These are phyloP conservation scores for Hyppa rectilinea DNA, from an alignment of 2,888 invertebrate species.

Conservation along the genomic window DNA sequence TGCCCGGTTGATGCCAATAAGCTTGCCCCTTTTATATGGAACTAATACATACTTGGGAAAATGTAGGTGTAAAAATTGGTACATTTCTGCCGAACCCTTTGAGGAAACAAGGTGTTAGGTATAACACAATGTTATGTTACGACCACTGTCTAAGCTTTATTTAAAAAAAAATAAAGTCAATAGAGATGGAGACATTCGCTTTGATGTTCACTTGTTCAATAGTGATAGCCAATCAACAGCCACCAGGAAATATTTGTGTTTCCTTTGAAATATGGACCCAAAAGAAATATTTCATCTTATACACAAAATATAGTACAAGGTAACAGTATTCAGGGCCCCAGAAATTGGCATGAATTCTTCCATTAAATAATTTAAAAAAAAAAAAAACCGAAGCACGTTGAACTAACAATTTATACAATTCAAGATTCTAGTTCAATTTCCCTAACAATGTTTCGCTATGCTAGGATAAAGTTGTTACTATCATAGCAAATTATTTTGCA, in stretches of 20 bases:
- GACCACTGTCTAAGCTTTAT: neutral
- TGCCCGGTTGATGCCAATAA: too few relatives aligned
- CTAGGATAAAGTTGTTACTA: neutral
- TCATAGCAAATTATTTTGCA: neutral
- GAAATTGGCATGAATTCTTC: neutral
- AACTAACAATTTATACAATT: too few relatives aligned
- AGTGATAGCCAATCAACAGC: constrained; percentile 12
- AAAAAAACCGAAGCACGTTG: too few relatives aligned
- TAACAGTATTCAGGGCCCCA: too few relatives aligned
- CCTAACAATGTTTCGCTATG: too few relatives aligned
- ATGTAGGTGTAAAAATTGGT: too few relatives aligned
- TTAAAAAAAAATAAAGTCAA: constrained; percentile 9
- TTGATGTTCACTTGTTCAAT: constrained; percentile 28
- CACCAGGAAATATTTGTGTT: neutral
- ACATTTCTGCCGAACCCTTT: too few relatives aligned
- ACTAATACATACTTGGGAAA: too few relatives aligned
- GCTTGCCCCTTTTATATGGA: too few relatives aligned
- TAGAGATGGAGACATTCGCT: neutral
- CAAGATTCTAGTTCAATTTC: neutral
- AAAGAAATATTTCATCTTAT: neutral
- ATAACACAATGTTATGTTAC: too few relatives aligned
- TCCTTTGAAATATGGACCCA: neutral
- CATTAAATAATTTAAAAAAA: neutral
- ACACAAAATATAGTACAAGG: neutral
- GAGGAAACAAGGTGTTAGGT: too few relatives aligned